Evolutionary conservation across 2,113 vertebrate species (phyloP).

Genomic region (Xenus cinereus): DNA sequence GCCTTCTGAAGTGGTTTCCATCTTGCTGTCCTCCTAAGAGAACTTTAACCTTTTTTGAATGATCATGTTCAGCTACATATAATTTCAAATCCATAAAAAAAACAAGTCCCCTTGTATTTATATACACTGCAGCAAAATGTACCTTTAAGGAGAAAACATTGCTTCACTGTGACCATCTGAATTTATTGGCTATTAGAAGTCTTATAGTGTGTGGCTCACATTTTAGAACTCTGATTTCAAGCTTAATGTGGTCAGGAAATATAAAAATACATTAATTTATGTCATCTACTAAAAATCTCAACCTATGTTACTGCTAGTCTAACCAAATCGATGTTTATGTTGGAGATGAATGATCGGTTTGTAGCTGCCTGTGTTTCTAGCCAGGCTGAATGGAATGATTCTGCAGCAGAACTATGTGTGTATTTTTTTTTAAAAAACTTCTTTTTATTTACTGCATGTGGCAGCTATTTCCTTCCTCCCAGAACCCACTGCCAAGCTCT

Average conservation of each 20-base stretch:
- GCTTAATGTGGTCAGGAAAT: slow-evolving; percentile 68
- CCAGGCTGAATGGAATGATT: slow-evolving; percentile 40
- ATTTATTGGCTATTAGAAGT: slow-evolving; percentile 63
- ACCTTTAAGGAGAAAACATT: slow-evolving; percentile 61
- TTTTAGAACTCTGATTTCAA: slow-evolving; percentile 57
- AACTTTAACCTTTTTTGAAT: slow-evolving; percentile 17
- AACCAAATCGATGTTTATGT: slow-evolving; percentile 57
- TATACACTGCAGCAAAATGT: slow-evolving; percentile 22
- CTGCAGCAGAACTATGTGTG: slow-evolving; percentile 3
- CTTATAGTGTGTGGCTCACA: slow-evolving; percentile 35
- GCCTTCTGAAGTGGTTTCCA: slow-evolving; percentile 56
- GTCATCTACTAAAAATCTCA: slow-evolving; percentile 72
- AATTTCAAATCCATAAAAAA: slow-evolving; percentile 38
- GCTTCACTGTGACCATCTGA: slow-evolving; percentile 50
- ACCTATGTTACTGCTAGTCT: slow-evolving; percentile 16
- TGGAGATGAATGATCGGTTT: slow-evolving; percentile 57
- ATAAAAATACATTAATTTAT: slow-evolving; percentile 70
- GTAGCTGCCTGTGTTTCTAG: slow-evolving; percentile 49
- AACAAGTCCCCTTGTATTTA: slow-evolving; percentile 16
- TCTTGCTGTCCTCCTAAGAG: slow-evolving; percentile 46
- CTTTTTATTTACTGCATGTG: slow-evolving; percentile 55
- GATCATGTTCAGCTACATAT: slow-evolving; percentile 42
- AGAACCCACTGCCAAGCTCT: slow-evolving; percentile 9
- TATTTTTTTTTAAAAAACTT: not conserved
- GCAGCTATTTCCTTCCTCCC: slow-evolving; percentile 55